These are phyloP conservation scores for Moxostoma hubbsi DNA, from an alignment of 2,797 vertebrate species.

Conservation along the genomic window DNA sequence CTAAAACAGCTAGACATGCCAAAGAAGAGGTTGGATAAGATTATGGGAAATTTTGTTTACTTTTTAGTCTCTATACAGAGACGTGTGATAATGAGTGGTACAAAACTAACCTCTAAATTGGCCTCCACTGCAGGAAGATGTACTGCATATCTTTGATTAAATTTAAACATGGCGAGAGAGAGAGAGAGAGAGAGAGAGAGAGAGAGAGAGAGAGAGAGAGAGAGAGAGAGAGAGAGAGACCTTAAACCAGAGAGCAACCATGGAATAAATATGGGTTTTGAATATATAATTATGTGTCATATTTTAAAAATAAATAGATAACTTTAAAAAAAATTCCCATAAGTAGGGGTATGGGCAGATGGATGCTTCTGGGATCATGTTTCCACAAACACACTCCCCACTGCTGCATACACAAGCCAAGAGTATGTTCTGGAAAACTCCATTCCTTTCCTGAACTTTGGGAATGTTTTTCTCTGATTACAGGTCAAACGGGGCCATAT, in stretches of 20 bases:
- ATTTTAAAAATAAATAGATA: constrained; percentile 55
- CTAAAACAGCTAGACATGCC: constrained; percentile 55
- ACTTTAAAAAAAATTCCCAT: constrained; percentile 42
- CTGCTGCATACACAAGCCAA: constrained; percentile 32
- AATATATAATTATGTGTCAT: constrained; percentile 64
- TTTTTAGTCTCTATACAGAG: constrained; percentile 37
- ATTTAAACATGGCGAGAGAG: constrained; percentile 29
- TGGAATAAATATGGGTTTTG: constrained; percentile 62
- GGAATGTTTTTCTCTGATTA: constrained; percentile 49
- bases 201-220: no score
- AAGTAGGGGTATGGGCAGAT: constrained; percentile 65
- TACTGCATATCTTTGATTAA: constrained; percentile 22
- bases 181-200: constrained; percentile 1
- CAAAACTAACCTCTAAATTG: constrained; percentile 32
- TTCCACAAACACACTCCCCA: constrained; percentile 52
- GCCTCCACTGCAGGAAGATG: constrained; percentile 39
- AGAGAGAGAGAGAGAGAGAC: not conserved
- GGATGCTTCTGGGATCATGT: constrained; percentile 50
- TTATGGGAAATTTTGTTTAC: constrained; percentile 56
- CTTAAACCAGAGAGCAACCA: constrained; percentile 48
- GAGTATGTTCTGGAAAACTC: constrained; percentile 13
- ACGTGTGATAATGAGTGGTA: constrained; percentile 36
- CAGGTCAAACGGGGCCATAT: constrained; percentile 46
- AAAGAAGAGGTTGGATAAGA: constrained; percentile 31
- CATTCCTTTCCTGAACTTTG: constrained; percentile 47